phyloP scores from a whole-genome alignment of 2,888 invertebrate species.

The Drosophila gaucha region DNA sequence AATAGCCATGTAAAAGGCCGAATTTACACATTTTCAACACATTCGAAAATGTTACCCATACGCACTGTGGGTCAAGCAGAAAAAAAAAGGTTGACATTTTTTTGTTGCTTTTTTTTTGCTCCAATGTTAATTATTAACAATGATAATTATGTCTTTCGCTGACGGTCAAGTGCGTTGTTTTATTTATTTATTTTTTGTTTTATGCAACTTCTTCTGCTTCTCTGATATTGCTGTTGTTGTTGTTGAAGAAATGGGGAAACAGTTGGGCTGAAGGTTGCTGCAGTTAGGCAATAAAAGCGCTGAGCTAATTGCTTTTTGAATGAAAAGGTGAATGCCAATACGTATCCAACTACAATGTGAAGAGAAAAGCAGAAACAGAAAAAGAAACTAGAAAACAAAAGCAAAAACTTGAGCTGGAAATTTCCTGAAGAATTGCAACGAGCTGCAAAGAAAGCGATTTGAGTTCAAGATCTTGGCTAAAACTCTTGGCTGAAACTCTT shows the following conservation, averaged over 20 bases:
- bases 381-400: not conserved
- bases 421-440: slow-evolving; percentile 35
- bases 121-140: slow-evolving; percentile 56
- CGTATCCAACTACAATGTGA: slow-evolving; percentile 14
- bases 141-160: slow-evolving; percentile 56
- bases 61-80: slow-evolving; percentile 47
- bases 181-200: slow-evolving; percentile 29
- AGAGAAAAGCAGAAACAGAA: not conserved
- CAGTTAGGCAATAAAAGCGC: slow-evolving; percentile 50
- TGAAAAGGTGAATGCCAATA: slow-evolving; percentile 57
- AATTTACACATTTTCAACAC: slow-evolving; percentile 33
- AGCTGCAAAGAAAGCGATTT: not conserved
- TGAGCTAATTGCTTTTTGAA: slow-evolving; percentile 51
- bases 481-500: not conserved
- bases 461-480: not conserved
- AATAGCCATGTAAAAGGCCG: slow-evolving; percentile 44
- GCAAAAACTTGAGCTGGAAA: slow-evolving; percentile 10
- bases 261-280: slow-evolving; percentile 59
- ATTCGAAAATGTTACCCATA: slow-evolving; percentile 49
- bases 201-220: slow-evolving; percentile 3
- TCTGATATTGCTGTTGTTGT: not conserved
- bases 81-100: slow-evolving; percentile 37
- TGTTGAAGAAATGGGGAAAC: slow-evolving; percentile 68
- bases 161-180: slow-evolving; percentile 54
- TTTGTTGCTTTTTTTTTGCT: slow-evolving; percentile 2